Base-by-base conservation (phyloP, 2,888 invertebrate species). In the Alviniconcha strummeri region DNA sequence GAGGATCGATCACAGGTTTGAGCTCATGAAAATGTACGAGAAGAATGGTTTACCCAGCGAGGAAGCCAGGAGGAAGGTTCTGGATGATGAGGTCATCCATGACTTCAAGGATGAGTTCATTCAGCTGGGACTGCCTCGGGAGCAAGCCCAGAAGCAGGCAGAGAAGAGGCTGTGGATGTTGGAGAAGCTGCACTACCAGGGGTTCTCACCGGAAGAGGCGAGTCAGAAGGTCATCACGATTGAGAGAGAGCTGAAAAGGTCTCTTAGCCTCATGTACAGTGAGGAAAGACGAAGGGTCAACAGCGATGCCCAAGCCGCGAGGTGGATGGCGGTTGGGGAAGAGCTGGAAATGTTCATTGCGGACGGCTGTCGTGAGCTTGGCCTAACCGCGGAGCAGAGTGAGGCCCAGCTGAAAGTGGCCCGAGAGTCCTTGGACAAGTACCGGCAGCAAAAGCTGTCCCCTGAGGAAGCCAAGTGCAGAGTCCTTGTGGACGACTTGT, bases 21-120 rank as follows among this genome's bases (percentile, higher is more conserved):
- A 81, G 56, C 64, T 81, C 11, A n/a, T 75, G 6, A 81, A 81
- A 15, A 55, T 72, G 17, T 75, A 81, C n/a, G 60, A 75, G 11
- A 72, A 56, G 9, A 71, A 81, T 9, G 81, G 74, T 6, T 57
- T 56, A 15, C 75, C 64, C 3, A 64, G 56, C 17, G 81, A 74
- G 36, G 75, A 81, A 13, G 81, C 81, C 54, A 52, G 74, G 54
- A 57, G 56, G 17, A 81, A 81, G 15, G 75, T 81, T 5, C 60
- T 81, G 52, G 64, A 74, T n/a, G 81, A 75, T 52, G 81, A 81
- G 52, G 75, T 81, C 36, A 64, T 81, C n/a, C 81, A 60, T 64
- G 81, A 81, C 57, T 81, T 81, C 64, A 60, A 72, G 57, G 60
- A 54, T 13, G 81, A 81, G 8, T 81, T 81, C 13, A 60, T 57